Base-by-base conservation (phyloP, 1,140 invertebrate species). In the Copidosoma floridanum region DNA sequence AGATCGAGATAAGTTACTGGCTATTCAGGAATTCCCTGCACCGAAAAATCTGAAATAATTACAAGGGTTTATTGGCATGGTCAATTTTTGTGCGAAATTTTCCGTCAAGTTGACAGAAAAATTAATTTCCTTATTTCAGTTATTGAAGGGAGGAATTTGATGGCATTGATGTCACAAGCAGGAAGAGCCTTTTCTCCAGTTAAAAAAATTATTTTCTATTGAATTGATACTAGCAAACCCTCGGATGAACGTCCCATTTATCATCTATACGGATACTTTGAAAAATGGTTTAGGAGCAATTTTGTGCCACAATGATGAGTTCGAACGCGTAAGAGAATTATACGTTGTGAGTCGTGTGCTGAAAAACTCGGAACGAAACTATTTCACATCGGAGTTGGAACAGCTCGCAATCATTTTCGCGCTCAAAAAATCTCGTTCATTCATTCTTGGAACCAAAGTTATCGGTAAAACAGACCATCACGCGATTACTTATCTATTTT, bases 41-140 rank as follows among this genome's bases (percentile, higher is more conserved):
- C 40, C 40, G 16, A 6, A n/a, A 6, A 41, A 41, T 41, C 5
- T n/a, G 0, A 41, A 0, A 6, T 8, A 41, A 16, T 10, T 41
- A 10, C 12, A 20, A 41, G 46, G 60, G 4, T 62, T 62, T 20
- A 12, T 62, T 0, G 60, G 47, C 26, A n/a, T 41, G 2, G 41
- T 61, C 7, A 55, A 55, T 23, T 61, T 61, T 23, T 55, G 54
- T 50, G 14, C 46, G 1, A 50, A 43, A 35, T 55, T 50, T 20
- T 38, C 50, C 1, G 24, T 27, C 12, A 29, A 47, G 16, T 21
- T 46, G 14, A 27, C 58, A 37, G 26, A 61, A 23, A 24, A 50
- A 47, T 20, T n/a, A n/a, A n/a, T n/a, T n/a, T 44, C 59, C 1
- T 16, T 61, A 20, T 4, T 61, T 6, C 21, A 55, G n/a, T 14